phyloP scores from a whole-genome alignment of 2,113 vertebrate species.

The Gallinago media region DNA sequence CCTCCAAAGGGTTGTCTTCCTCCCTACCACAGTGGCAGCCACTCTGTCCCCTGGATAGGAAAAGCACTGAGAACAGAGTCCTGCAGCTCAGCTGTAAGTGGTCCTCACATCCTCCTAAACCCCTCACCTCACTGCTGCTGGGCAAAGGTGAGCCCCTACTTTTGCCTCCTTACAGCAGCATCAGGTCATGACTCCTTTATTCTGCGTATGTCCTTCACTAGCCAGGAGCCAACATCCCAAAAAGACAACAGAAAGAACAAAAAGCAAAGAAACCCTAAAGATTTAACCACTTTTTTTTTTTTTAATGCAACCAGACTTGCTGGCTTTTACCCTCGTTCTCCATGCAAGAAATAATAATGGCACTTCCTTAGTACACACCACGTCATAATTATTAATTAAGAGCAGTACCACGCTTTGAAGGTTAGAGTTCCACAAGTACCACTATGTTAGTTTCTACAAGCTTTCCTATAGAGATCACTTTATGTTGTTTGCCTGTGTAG shows the following conservation, averaged over 20 bases:
- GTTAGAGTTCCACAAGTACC: not conserved
- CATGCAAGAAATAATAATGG: not conserved
- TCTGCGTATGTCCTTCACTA: rapidly evolving
- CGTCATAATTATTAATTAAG: not conserved
- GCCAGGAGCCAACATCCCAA: not conserved
- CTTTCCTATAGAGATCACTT: not conserved
- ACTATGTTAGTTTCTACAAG: not conserved
- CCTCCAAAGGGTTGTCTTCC: not conserved
- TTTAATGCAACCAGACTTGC: not conserved
- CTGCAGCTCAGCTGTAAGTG: not conserved
- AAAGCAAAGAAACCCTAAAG: not conserved
- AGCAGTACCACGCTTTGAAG: not conserved
- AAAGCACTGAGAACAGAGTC: not conserved
- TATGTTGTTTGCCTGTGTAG: not conserved
- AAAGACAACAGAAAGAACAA: not conserved
- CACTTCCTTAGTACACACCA: not conserved
- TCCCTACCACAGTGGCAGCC: not conserved
- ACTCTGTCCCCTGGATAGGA: not conserved
- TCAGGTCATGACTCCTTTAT: not conserved
- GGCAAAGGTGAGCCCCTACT: not conserved
- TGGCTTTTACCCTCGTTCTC: not conserved
- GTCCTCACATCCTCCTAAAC: not conserved
- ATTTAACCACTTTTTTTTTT: not conserved
- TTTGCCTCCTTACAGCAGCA: not conserved
- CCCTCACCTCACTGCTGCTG: rapidly evolving